Conservation (phyloP, 2,113 vertebrate species). For the Thryonomys swinderianus region DNA sequence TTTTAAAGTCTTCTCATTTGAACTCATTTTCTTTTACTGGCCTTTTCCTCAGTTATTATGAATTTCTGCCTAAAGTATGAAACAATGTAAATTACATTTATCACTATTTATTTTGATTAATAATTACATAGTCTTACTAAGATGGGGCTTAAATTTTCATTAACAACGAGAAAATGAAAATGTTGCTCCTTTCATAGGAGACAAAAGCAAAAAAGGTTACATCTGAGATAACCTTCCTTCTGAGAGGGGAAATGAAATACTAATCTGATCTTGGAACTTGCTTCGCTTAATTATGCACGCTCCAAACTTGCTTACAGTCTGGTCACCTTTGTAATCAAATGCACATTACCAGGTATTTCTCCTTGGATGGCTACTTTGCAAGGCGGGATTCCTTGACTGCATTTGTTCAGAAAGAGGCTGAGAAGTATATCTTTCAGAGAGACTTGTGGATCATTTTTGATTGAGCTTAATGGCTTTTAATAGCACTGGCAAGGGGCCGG, state of each 20-base stretch:
- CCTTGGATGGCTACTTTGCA: not conserved
- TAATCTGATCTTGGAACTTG: not conserved
- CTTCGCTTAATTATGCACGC: not conserved
- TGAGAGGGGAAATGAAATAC: not conserved
- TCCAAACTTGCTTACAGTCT: not conserved
- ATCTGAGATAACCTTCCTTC: not conserved
- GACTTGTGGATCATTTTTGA: not conserved
- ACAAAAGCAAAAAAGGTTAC: constrained; percentile 9
- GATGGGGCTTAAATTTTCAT: constrained; percentile 28
- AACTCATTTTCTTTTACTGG: constrained; percentile 1
- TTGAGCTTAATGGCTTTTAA: not conserved
- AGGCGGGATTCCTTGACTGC: not conserved
- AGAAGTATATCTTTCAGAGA: not conserved
- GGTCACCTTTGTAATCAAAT: not conserved
- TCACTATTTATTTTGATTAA: constrained; percentile 59
- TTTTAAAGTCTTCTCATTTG: constrained; percentile 28
- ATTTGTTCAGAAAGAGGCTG: not conserved
- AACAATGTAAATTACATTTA: not conserved
- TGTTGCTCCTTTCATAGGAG: not conserved
- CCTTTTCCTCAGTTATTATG: not conserved
- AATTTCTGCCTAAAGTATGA: constrained; percentile 42
- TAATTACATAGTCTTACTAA: constrained; percentile 15
- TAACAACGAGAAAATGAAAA: constrained; percentile 23
- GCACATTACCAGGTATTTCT: not conserved
- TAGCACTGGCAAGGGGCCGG: not conserved